These are phyloP conservation scores for Cephalophus harveyi DNA, from an alignment of 2,113 vertebrate genomes.

Conservation along the genomic window DNA sequence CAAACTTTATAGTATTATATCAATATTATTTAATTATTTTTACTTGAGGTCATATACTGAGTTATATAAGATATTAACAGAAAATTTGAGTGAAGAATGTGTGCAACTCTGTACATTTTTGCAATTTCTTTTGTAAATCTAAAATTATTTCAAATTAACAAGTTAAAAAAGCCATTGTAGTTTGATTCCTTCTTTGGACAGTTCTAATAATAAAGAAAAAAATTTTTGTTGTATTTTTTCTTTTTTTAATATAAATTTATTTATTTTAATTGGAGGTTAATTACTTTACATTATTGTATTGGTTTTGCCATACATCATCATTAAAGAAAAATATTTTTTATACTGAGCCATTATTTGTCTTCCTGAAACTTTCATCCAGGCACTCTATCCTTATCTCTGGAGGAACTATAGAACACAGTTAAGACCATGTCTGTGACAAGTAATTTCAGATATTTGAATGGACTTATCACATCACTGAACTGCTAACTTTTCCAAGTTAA, in stretches of 20 bases:
- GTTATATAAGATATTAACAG: neutral
- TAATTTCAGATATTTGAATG: constrained; percentile 12
- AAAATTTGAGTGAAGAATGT: neutral
- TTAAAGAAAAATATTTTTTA: neutral
- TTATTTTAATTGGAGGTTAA: too few species aligned
- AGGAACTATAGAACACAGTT: neutral
- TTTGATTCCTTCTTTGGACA: neutral
- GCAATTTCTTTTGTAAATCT: neutral
- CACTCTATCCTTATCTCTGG: neutral
- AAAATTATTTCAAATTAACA: neutral
- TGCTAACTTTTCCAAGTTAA: constrained; percentile 21
- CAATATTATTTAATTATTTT: neutral
- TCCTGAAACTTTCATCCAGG: neutral
- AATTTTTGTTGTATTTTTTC: neutral
- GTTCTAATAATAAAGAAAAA: neutral
- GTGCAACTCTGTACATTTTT: neutral
- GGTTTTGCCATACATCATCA: too few species aligned
- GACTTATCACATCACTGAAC: neutral
- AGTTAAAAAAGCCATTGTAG: neutral
- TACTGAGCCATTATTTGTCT: constrained; percentile 15
- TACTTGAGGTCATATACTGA: neutral
- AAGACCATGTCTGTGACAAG: neutral
- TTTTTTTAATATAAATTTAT: too few species aligned
- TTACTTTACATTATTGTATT: too few species aligned
- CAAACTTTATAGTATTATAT: neutral